A percentile compares a stretch with the other conserved stretches of the same genome.
Evolutionary conservation across 1,140 invertebrate genomes (phyloP).

Genomic region (Nilaparvata lugens): DNA sequence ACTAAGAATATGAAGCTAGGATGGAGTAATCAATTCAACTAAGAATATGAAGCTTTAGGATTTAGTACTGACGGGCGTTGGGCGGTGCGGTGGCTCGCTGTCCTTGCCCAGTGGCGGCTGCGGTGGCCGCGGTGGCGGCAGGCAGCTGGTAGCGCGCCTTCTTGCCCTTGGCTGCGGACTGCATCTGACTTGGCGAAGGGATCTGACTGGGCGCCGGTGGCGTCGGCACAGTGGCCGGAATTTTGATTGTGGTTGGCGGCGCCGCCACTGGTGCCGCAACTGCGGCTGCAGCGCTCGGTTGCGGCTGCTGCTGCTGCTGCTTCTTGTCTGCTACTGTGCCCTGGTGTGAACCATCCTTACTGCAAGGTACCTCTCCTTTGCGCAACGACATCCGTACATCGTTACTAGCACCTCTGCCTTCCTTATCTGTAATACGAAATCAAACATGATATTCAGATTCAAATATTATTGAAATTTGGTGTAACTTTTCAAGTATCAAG

Average conservation of each 20-base stretch:
- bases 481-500: neutral
- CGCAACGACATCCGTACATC: no score
- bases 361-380: no score
- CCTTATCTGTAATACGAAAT: neutral
- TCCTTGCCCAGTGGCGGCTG: no score
- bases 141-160: constrained; percentile 16
- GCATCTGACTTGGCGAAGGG: neutral
- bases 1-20: no score
- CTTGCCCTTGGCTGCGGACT: constrained; percentile 10
- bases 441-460: neutral
- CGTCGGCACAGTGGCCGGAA: constrained; percentile 23
- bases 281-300: constrained; percentile 32
- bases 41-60: no score
- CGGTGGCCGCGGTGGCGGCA: no score
- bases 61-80: no score
- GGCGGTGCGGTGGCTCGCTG: no score
- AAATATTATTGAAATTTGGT: neutral
- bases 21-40: no score
- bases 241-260: neutral
- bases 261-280: constrained; percentile 20
- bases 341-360: no score
- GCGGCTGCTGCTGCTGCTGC: constrained; percentile 42
- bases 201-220: constrained; percentile 38
- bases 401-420: neutral
- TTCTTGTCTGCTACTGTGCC: constrained; percentile 16